Evolutionary conservation across 2,888 invertebrate species (phyloP), one percentile per base, ranked within the genome.

Genomic region (Rhimphoctona megacephalus): DNA sequence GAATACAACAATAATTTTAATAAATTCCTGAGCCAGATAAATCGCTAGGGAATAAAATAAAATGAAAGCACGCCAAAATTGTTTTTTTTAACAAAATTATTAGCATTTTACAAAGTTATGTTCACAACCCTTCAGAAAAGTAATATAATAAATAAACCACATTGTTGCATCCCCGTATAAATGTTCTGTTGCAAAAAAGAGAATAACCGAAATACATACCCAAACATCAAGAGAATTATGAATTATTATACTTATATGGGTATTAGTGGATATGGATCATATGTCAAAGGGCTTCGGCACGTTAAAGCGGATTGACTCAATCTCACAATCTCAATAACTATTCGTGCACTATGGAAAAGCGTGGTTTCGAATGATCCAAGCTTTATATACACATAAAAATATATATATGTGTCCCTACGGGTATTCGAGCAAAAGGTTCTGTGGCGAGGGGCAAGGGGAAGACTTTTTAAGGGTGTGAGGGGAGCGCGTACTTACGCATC

Each of bases 401-500:
- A 30, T 52, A 17, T 33, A 66, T n/a, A 57, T 74, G 4, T 7
- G 14, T 85, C 88, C 88, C 88, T 83, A 83, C 81, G 88, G 82
- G 85, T 84, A 83, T 86, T 81, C 83, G 74, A 86, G 76, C n/a
- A 43, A 83, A 87, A 84, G 81, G 81, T 61, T 61, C 69, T 84
- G 69, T 83, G 77, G 36, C 61, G 43, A 74, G 39, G 80, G 25
- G 54, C 82, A 86, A 85, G 49, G 74, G 81, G 46, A 73, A 66
- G 84, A 81, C 86, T 85, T 79, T 85, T 79, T 83, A 83, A 33
- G 54, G 54, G 39, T 54, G 64, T 36, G 69, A 72, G 89, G 91
- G 92, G 91, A 90, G 90, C 85, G 89, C 81, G 93, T 92, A 93
- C 94, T 94, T 93, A 92, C 92, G 91, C 94, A 94, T 94, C 94